Percentiles rank a stretch among this genome's conserved stretches.
These are phyloP conservation scores for Aquatica leii DNA, from an alignment of 2,888 invertebrate genomes.

Conservation along the genomic window DNA sequence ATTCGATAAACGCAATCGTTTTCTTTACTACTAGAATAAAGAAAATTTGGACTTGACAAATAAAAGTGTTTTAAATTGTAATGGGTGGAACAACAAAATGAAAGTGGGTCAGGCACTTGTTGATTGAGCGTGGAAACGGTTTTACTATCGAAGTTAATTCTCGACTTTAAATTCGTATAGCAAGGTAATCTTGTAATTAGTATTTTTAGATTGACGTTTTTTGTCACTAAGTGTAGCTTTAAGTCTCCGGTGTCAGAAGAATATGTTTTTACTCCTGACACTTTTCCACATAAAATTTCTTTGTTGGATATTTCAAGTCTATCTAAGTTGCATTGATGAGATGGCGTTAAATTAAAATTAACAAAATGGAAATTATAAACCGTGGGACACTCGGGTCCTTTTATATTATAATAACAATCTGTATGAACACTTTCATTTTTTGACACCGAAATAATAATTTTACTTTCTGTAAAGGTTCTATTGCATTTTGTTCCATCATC, in stretches of 20 bases:
- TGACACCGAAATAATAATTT: too few species aligned
- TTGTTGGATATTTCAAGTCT: constrained; percentile 62
- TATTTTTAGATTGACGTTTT: constrained; percentile 56
- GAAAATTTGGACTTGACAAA: constrained; percentile 67
- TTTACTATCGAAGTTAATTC: neutral
- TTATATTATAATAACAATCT: constrained; percentile 63
- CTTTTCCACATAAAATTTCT: constrained; percentile 64
- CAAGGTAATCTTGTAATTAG: constrained; percentile 59
- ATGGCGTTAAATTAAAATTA: constrained; percentile 63
- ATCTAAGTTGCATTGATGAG: constrained; percentile 63
- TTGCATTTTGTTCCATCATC: too few species aligned
- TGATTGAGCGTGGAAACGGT: neutral
- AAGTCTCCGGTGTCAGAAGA: constrained; percentile 61
- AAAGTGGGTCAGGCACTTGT: constrained; percentile 32
- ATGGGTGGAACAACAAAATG: constrained; percentile 59
- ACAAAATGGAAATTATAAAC: constrained; percentile 66
- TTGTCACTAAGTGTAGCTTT: constrained; percentile 61
- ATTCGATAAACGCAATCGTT: constrained; percentile 65
- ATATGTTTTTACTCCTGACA: constrained; percentile 62
- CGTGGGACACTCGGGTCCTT: constrained; percentile 62
- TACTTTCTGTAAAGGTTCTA: too few species aligned
- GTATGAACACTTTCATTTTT: constrained; percentile 58
- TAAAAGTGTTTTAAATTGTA: constrained; percentile 62
- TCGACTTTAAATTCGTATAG: constrained; percentile 19
- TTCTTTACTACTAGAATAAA: constrained; percentile 56